These are phyloP conservation scores for Melinaea menophilus DNA, from an alignment of 2,888 invertebrate genomes.

Conservation along the genomic window DNA sequence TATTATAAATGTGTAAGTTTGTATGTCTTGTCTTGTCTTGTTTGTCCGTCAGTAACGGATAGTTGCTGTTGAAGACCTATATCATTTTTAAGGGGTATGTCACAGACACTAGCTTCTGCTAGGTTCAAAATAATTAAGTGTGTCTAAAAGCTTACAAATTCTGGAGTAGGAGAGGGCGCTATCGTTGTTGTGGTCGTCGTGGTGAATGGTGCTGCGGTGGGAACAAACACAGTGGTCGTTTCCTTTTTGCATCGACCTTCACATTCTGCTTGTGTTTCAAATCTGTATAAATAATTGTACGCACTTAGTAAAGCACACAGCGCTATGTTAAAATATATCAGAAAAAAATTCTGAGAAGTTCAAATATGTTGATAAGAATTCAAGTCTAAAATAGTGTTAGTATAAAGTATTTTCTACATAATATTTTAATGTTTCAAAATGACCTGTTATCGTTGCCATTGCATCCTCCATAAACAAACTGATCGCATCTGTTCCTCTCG, in stretches of 20 bases:
- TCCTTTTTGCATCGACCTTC: slow-evolving; percentile 71
- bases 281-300: slow-evolving; percentile 66
- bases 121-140: too few species aligned
- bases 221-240: slow-evolving; percentile 31
- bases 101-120: too few species aligned
- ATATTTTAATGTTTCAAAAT: background rate
- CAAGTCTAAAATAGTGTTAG: too few species aligned
- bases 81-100: too few species aligned
- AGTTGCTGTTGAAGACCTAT: too few species aligned
- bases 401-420: too few species aligned
- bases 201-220: slow-evolving; percentile 15
- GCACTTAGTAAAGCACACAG: background rate
- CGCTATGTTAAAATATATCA: too few species aligned
- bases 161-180: background rate
- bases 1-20: background rate
- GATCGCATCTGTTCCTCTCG: slow-evolving; percentile 78
- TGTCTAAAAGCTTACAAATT: background rate
- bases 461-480: slow-evolving; percentile 94
- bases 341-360: too few species aligned
- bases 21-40: slow-evolving; percentile 24
- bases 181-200: slow-evolving; percentile 24
- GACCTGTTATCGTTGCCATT: slow-evolving; percentile 95
- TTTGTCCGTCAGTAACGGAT: background rate
- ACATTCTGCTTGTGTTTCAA: slow-evolving; percentile 79
- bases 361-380: too few species aligned